Conservation (phyloP, 2,797 vertebrate species). For the Lithobates pipiens region DNA sequence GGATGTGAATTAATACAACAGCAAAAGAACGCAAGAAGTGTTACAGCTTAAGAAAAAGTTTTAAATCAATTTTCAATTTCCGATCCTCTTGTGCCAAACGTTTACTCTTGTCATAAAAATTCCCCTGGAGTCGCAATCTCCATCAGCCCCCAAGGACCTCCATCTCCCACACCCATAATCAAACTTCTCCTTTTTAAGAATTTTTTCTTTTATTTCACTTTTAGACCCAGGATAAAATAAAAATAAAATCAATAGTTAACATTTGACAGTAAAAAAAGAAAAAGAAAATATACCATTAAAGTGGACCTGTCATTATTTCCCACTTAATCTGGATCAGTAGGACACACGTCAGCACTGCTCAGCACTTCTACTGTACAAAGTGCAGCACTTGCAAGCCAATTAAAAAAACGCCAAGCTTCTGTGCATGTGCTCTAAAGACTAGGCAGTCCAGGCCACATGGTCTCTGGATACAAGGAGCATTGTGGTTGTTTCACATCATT, state of each 20-base stretch:
- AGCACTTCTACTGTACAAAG: too few species aligned
- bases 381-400: too few species aligned
- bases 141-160: not conserved
- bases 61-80: conserved; percentile 59
- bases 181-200: conserved; percentile 2
- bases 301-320: not conserved
- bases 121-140: conserved; percentile 7
- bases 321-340: too few species aligned
- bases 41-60: conserved; percentile 27
- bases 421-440: too few species aligned
- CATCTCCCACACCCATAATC: conserved; percentile 5
- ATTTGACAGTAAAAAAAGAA: not conserved
- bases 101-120: conserved; percentile 48
- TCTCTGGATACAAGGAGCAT: too few species aligned
- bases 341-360: too few species aligned
- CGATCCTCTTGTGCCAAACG: conserved; percentile 33
- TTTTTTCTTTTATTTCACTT: not conserved
- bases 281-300: not conserved
- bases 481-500: too few species aligned
- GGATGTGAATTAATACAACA: conserved; percentile 52
- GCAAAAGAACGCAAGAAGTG: conserved; percentile 26
- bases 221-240: not conserved
- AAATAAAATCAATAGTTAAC: not conserved
- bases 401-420: too few species aligned
- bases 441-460: too few species aligned